phyloP scores from a whole-genome alignment of 2,113 vertebrate species.

The Saguinus midas region DNA sequence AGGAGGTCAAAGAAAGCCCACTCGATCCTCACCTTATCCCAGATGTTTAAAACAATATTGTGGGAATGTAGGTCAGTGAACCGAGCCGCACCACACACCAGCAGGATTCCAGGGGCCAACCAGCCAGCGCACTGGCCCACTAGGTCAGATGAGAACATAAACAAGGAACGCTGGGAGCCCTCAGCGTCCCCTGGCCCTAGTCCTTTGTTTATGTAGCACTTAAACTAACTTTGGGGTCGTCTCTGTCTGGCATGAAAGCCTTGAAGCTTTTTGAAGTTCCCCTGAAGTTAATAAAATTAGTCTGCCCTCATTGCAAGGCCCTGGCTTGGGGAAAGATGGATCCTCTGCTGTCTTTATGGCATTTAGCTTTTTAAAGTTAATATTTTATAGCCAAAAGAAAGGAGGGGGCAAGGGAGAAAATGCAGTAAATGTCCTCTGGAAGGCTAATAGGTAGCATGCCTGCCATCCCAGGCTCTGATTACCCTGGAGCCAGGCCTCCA shows the following conservation, averaged over 20 bases:
- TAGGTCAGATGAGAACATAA: conserved; percentile 82
- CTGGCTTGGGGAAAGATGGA: conserved; percentile 74
- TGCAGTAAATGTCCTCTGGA: conserved; percentile 40
- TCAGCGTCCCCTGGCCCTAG: conserved; percentile 79
- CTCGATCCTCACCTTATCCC: conserved; percentile 78
- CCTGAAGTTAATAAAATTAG: conserved; percentile 87
- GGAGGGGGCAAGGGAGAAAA: neutral
- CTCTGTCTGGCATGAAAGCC: conserved; percentile 84
- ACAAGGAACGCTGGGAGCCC: conserved; percentile 80
- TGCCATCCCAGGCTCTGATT: conserved; percentile 65
- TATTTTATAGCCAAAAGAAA: conserved; percentile 75
- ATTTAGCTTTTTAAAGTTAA: conserved; percentile 75
- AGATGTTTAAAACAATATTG: conserved; percentile 82
- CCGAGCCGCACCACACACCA: conserved; percentile 76
- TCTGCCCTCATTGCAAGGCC: conserved; percentile 80
- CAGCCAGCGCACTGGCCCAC: conserved; percentile 74
- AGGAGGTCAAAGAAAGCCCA: conserved; percentile 73
- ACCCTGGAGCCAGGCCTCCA: conserved; percentile 62
- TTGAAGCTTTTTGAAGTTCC: conserved; percentile 86
- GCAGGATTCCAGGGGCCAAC: conserved; percentile 74
- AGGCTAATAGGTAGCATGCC: conserved; percentile 70
- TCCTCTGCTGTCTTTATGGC: conserved; percentile 74
- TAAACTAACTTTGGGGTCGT: conserved; percentile 84
- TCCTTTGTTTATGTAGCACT: conserved; percentile 86
- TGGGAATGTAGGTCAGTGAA: conserved; percentile 83